phyloP scores from a whole-genome alignment of 2,888 invertebrate species.

The Nymphalis urticae region DNA sequence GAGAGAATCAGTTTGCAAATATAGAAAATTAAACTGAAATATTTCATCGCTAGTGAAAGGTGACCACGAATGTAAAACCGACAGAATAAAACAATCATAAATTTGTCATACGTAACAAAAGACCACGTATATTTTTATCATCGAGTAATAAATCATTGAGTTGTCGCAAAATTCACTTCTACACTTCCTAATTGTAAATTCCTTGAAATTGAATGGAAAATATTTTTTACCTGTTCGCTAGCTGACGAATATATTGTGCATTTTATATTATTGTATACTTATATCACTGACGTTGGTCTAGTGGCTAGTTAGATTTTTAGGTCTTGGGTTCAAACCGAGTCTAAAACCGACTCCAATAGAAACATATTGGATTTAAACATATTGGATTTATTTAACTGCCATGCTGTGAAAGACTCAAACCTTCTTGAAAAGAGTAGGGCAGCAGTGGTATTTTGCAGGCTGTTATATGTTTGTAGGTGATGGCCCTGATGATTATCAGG shows the following conservation, averaged over 20 bases:
- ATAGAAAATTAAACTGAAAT: not conserved
- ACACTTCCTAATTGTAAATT: not conserved
- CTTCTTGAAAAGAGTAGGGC: too few relatives aligned
- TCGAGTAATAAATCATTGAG: slow-evolving; percentile 19
- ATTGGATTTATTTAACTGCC: too few relatives aligned
- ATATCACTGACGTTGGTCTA: not conserved
- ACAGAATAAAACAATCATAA: slow-evolving; percentile 28
- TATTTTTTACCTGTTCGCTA: not conserved
- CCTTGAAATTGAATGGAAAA: slow-evolving; percentile 5
- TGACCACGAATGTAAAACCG: slow-evolving; percentile 3
- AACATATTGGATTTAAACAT: too few relatives aligned
- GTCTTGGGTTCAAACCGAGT: too few relatives aligned
- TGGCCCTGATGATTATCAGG: too few relatives aligned
- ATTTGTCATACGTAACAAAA: slow-evolving; percentile 19
- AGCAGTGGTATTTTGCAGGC: too few relatives aligned
- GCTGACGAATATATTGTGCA: not conserved
- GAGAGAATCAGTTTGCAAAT: not conserved
- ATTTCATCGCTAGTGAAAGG: slow-evolving; percentile 8
- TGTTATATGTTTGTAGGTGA: not conserved
- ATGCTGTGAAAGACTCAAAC: too few relatives aligned
- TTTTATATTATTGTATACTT: not conserved
- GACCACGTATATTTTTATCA: slow-evolving; percentile 11
- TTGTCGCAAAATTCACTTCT: not conserved
- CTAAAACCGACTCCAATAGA: too few relatives aligned
- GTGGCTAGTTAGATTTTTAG: too few relatives aligned